Percentiles rank a stretch among this genome's conserved stretches.
Evolutionary conservation across 2,797 vertebrate genomes (phyloP).

Genomic region (Sebastes hubbsi): DNA sequence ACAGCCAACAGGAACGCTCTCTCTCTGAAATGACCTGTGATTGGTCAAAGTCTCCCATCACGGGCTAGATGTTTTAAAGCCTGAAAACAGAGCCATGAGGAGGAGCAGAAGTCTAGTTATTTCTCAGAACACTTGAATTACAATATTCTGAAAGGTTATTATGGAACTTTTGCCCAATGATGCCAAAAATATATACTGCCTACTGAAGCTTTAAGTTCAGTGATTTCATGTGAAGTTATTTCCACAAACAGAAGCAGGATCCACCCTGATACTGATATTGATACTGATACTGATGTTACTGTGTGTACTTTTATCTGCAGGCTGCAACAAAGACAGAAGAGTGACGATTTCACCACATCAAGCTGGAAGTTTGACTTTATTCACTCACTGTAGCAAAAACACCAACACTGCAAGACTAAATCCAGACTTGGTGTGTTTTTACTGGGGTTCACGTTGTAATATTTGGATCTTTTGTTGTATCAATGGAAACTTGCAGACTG

Average conservation of each 20-base stretch:
- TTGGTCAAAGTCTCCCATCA: too few relatives aligned
- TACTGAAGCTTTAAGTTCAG: too few relatives aligned
- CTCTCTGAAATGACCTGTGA: too few relatives aligned
- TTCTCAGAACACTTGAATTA: too few relatives aligned
- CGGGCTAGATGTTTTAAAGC: too few relatives aligned
- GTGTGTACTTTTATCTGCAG: conserved; percentile 39
- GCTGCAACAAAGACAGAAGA: conserved; percentile 60
- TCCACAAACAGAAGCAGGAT: neutral
- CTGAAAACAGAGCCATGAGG: too few relatives aligned
- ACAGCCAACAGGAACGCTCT: too few relatives aligned
- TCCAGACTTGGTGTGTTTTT: neutral
- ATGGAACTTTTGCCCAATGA: too few relatives aligned
- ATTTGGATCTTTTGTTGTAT: neutral
- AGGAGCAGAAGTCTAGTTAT: too few relatives aligned
- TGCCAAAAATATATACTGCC: too few relatives aligned
- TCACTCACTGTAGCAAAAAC: neutral
- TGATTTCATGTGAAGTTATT: neutral
- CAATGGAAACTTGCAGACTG: neutral
- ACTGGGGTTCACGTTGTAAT: neutral
- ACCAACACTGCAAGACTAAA: neutral
- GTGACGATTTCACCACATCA: conserved; percentile 11
- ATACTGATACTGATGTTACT: neutral
- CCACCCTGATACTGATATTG: too few relatives aligned
- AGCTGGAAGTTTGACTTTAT: neutral
- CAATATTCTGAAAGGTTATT: too few relatives aligned